Percentiles rank a stretch among this genome's conserved stretches.
phyloP scores from a whole-genome alignment of 2,113 vertebrate species.

The Odocoileus virginianus region DNA sequence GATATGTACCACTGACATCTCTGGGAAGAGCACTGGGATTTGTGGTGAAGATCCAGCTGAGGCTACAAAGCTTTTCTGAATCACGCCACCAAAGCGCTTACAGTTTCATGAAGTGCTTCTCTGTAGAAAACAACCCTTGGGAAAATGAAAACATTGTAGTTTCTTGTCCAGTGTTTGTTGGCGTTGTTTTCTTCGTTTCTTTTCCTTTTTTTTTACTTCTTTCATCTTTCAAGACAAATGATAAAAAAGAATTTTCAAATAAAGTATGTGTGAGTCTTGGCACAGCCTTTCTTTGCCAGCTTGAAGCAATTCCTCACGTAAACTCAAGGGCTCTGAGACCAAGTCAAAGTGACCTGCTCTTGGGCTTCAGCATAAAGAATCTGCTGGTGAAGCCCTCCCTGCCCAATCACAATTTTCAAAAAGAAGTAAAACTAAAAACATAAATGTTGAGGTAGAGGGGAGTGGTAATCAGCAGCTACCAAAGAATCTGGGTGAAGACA shows the following conservation, averaged over 20 bases:
- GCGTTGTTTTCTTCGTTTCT: background rate
- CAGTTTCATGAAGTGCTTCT: background rate
- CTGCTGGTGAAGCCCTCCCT: background rate
- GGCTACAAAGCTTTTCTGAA: background rate
- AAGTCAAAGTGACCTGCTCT: background rate
- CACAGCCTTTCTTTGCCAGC: background rate
- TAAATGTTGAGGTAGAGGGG: background rate
- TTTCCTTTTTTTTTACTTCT: background rate
- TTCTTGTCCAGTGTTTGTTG: conserved; percentile 34
- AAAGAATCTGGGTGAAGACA: background rate
- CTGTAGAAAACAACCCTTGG: background rate
- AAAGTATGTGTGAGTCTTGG: background rate
- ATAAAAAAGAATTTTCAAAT: conserved; percentile 54
- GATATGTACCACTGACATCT: background rate
- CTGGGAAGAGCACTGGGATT: background rate
- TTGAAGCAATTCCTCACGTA: background rate
- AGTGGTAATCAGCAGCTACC: background rate
- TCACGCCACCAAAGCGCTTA: background rate
- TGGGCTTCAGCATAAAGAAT: background rate
- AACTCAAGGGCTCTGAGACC: background rate
- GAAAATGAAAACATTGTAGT: conserved; percentile 22
- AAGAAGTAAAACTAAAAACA: background rate
- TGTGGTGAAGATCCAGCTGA: background rate
- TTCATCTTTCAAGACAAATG: conserved; percentile 39
- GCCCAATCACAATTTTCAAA: background rate